A percentile compares a stretch with the other conserved stretches of the same genome.
These are phyloP conservation scores for Dendroctonus ponderosae DNA, from an alignment of 1,140 invertebrate species.

Conservation along the genomic window DNA sequence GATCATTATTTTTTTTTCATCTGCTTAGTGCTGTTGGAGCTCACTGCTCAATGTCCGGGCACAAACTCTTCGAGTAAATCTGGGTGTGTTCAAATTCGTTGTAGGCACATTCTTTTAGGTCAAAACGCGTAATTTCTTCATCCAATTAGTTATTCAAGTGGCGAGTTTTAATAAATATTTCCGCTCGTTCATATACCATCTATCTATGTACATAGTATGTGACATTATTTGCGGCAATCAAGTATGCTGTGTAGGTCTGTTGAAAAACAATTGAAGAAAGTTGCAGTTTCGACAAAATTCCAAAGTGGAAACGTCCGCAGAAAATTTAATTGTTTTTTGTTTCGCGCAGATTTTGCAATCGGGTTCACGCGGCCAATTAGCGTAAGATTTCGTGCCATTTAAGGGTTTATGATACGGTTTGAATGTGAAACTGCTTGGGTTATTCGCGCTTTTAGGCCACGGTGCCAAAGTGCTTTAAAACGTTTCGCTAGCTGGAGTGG, in stretches of 20 bases:
- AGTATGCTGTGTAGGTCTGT: constrained; percentile 22
- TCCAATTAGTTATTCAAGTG: constrained; percentile 16
- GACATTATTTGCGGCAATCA: constrained; percentile 24
- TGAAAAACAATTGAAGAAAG: constrained; percentile 32
- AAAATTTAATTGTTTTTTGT: constrained; percentile 24
- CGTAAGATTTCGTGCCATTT: too few species aligned
- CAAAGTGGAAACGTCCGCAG: constrained; percentile 18
- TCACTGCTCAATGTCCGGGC: not conserved
- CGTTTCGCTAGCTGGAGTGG: too few species aligned
- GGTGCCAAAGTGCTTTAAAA: too few species aligned
- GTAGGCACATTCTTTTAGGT: too few species aligned
- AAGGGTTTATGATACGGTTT: too few species aligned
- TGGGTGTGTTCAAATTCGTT: too few species aligned
- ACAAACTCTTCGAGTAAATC: not conserved
- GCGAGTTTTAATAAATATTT: constrained; percentile 24
- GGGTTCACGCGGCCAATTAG: not conserved
- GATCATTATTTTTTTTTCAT: constrained; percentile 26
- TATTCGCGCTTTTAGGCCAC: too few species aligned
- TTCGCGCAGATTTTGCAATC: constrained; percentile 5
- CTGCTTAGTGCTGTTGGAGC: not conserved
- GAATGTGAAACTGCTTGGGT: too few species aligned
- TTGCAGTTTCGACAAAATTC: constrained; percentile 33
- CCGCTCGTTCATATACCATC: constrained; percentile 13
- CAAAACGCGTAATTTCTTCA: not conserved
- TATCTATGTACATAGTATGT: constrained; percentile 24